A percentile compares a stretch with the other conserved stretches of the same genome.
Conservation (phyloP, 2,113 vertebrate genomes). For the Seriola aureovittata region DNA sequence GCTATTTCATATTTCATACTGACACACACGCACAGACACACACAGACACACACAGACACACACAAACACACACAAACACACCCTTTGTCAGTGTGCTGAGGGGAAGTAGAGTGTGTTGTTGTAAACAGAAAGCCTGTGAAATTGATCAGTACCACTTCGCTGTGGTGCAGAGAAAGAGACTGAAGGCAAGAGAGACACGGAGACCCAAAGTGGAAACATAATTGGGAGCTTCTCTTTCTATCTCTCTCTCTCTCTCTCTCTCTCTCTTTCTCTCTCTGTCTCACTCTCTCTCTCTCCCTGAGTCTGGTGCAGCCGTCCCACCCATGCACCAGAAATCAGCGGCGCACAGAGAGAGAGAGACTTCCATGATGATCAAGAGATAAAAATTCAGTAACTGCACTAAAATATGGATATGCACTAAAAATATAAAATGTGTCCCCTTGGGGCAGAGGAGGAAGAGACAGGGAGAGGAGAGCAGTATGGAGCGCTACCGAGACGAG, state of each 20-base stretch:
- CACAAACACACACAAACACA: constrained; percentile 10
- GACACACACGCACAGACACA: constrained; percentile 31
- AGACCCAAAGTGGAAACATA: constrained; percentile 67
- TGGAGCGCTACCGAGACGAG: constrained; percentile 40
- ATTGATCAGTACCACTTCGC: constrained; percentile 69
- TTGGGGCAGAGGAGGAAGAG: constrained; percentile 49
- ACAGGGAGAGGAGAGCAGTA: constrained; percentile 47
- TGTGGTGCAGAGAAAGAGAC: constrained; percentile 58
- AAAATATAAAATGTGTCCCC: constrained; percentile 74
- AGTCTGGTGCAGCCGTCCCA: constrained; percentile 50
- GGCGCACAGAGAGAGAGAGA: constrained; percentile 22
- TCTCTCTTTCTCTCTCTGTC: constrained; percentile 22
- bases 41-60: constrained; percentile 23
- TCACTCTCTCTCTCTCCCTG: constrained; percentile 21
- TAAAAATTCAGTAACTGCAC: constrained; percentile 71
- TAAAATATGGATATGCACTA: constrained; percentile 78
- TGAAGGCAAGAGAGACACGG: constrained; percentile 50
- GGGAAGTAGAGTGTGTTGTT: constrained; percentile 58
- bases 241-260: constrained; percentile 22
- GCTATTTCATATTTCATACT: constrained; percentile 64
- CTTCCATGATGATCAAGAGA: constrained; percentile 75
- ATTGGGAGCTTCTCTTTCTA: constrained; percentile 61
- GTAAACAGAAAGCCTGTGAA: constrained; percentile 68
- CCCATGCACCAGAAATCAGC: constrained; percentile 61
- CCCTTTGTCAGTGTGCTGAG: constrained; percentile 49